Conservation (phyloP, 2,113 vertebrate species). For the Peromyscus polionotus region DNA sequence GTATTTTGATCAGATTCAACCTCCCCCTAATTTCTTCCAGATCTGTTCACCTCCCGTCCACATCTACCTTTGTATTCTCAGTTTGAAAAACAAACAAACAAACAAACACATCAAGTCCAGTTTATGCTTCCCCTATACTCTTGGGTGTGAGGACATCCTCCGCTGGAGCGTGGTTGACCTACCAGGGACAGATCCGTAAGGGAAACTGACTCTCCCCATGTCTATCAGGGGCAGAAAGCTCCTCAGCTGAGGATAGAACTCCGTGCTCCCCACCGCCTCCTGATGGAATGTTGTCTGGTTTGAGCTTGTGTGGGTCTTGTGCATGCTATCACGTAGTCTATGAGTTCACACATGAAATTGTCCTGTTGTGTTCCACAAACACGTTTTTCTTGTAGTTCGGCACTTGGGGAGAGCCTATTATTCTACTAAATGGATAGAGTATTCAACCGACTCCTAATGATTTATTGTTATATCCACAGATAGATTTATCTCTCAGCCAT, state of each 20-base stretch:
- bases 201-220: not conserved
- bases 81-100: not conserved
- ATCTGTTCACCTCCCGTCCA: not conserved
- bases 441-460: not conserved
- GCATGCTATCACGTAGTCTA: no score
- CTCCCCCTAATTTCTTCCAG: not conserved
- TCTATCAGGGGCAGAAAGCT: not conserved
- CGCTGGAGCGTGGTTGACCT: no score
- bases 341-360: not conserved
- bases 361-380: accelerated
- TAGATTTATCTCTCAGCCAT: not conserved
- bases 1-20: not conserved
- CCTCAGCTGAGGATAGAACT: not conserved
- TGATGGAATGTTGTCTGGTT: not conserved
- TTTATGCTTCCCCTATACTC: not conserved
- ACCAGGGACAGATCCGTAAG: not conserved
- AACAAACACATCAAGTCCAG: not conserved
- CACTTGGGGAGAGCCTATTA: not conserved
- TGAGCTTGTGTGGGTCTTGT: not conserved
- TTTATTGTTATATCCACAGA: not conserved
- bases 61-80: not conserved
- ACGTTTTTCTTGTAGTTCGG: not conserved
- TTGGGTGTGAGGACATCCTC: not conserved
- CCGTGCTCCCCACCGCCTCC: accelerated
- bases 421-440: not conserved